These are phyloP conservation scores for Caenorhabditis imperialis DNA, from an alignment of 2,888 invertebrate genomes.

Conservation along the genomic window DNA sequence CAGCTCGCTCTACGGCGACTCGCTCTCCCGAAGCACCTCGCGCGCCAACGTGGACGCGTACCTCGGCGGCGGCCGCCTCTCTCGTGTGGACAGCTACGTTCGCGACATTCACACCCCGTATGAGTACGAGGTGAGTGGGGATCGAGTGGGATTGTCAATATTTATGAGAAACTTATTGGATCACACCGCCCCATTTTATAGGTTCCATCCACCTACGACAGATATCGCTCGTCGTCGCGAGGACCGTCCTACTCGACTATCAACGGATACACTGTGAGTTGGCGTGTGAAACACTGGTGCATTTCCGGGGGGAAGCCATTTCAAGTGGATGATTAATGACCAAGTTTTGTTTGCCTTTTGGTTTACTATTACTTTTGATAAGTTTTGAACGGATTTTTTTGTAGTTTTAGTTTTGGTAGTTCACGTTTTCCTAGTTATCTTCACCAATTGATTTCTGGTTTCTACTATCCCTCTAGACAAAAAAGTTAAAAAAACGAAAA, in stretches of 20 bases:
- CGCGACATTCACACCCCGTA: slow-evolving; percentile 73
- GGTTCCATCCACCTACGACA: slow-evolving; percentile 74
- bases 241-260: slow-evolving; percentile 68
- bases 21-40: slow-evolving; percentile 76
- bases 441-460: too few relatives aligned
- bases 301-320: not conserved
- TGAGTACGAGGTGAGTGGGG: slow-evolving; percentile 64
- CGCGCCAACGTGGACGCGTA: slow-evolving; percentile 75
- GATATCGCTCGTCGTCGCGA: slow-evolving; percentile 73
- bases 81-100: slow-evolving; percentile 77
- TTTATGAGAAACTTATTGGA: too few relatives aligned
- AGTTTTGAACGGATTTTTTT: too few relatives aligned
- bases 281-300: slow-evolving; percentile 46
- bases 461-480: too few relatives aligned
- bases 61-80: slow-evolving; percentile 74
- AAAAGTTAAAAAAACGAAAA: not conserved
- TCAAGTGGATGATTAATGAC: slow-evolving; percentile 10
- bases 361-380: not conserved
- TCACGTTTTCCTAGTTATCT: too few relatives aligned
- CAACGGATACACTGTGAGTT: slow-evolving; percentile 73
- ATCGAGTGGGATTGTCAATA: not conserved
- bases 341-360: slow-evolving; percentile 13
- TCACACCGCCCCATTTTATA: slow-evolving; percentile 21
- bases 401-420: too few relatives aligned
- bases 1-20: slow-evolving; percentile 71